Evolutionary conservation across 2,888 invertebrate species (phyloP).

Genomic region (Baronia brevicornis): DNA sequence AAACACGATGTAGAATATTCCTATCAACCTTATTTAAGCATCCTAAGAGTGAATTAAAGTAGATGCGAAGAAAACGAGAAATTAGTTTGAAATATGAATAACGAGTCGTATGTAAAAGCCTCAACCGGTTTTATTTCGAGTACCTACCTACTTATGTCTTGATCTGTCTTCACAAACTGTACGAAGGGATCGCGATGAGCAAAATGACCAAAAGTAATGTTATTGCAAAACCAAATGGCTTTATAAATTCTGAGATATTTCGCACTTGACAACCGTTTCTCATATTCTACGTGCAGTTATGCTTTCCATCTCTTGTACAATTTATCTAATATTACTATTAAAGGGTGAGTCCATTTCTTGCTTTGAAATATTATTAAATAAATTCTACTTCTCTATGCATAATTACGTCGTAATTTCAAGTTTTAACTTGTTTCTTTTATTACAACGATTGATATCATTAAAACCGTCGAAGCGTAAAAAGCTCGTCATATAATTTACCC

Average conservation of each 20-base stretch:
- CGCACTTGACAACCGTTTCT: conserved; percentile 36
- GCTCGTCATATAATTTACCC: too few relatives aligned
- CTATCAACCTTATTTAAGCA: too few relatives aligned
- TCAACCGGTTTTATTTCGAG: conserved; percentile 16
- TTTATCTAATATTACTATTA: too few relatives aligned
- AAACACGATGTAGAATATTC: too few relatives aligned
- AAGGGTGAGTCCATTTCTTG: too few relatives aligned
- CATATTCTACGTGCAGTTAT: conserved; percentile 37
- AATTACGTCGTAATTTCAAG: too few relatives aligned
- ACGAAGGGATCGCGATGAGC: conserved; percentile 25
- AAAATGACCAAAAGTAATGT: conserved; percentile 51
- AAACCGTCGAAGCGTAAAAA: conserved; percentile 26
- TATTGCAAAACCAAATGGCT: conserved; percentile 41
- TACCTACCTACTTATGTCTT: conserved; percentile 16
- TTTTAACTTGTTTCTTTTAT: too few relatives aligned
- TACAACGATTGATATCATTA: too few relatives aligned
- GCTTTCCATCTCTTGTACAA: conserved; percentile 23
- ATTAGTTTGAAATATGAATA: conserved; percentile 13
- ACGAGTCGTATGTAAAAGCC: conserved; percentile 8
- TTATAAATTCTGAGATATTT: conserved; percentile 47
- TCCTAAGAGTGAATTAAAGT: too few relatives aligned
- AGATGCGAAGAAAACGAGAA: conserved; percentile 12
- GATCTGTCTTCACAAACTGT: conserved; percentile 17
- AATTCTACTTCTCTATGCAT: too few relatives aligned
- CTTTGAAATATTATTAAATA: too few relatives aligned